Evolutionary conservation across 2,797 vertebrate genomes (phyloP), one percentile per base, ranked within the genome.

Genomic region (Rhinoraja longicauda): DNA sequence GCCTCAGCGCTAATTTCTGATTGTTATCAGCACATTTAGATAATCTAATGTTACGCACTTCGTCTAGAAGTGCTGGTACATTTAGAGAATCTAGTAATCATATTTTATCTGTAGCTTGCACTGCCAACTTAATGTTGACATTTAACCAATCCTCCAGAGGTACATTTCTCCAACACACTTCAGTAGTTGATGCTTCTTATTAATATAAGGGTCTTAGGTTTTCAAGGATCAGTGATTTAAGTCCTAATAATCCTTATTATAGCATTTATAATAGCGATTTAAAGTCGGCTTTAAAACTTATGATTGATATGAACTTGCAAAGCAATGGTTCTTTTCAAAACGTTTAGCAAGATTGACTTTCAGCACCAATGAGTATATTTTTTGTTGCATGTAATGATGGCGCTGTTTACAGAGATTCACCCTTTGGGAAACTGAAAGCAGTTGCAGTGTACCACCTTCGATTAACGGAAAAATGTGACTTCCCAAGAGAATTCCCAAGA

Each of bases 91-190:
- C 95, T 96, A 96, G 95, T 95, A 94, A 94, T 96, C 95, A 94
- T 93, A 93, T 94, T 95, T 94, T 94, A 95, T 95, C 94, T 95
- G 94, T 95, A 94, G 94, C 93, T 94, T 94, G 94, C 94, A 94
- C 93, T 94, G 92, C 93, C 95, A 94, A 93, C 93, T 93, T 94
- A 93, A 93, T 93, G 93, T 95, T 95, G 95, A 93, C 70, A 95
- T 94, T 94, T 94, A 94, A 95, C 93, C 94, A 94, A 93, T 93
- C 95, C 94, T 94, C 29, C 1, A 75, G 36, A 92, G 26, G 21
- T 75, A 26, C 39, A 91, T 75, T 75, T 92, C 39, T 57, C 24
- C 8, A 15, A 53, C 57, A 88, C 32, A 75, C 21, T 92, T 92
- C 70, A 24, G 70, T 39, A n/a, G 39, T 17, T 57, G 70, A 75